A percentile compares a stretch with the other conserved stretches of the same genome.
phyloP scores from a whole-genome alignment of 1,140 invertebrate species.

The Halyomorpha halys region DNA sequence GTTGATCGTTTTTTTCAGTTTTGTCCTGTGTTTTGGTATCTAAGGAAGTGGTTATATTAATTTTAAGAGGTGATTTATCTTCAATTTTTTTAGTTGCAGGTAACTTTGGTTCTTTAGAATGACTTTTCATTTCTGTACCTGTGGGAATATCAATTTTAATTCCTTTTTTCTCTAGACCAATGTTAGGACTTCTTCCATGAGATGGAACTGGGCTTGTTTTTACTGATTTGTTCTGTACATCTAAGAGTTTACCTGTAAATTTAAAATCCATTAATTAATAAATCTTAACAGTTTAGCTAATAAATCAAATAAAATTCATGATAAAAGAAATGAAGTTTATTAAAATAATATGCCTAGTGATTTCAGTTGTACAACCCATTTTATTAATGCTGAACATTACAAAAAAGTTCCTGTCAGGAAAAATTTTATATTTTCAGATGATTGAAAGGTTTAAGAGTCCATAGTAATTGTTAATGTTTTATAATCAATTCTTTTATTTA shows the following conservation, averaged over 20 bases:
- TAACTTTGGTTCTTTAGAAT: no score
- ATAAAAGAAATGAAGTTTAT: not conserved
- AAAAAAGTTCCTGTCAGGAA: not conserved
- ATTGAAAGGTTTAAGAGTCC: not conserved
- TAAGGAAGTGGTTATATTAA: no score
- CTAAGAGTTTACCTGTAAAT: not conserved
- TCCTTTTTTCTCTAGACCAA: no score
- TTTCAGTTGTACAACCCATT: not conserved
- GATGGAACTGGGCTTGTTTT: constrained; percentile 1
- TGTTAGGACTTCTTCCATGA: not conserved
- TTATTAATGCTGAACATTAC: no score
- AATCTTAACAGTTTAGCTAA: not conserved
- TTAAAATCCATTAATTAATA: not conserved
- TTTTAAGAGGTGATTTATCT: no score
- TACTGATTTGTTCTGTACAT: not conserved
- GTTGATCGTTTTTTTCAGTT: no score
- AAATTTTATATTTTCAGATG: not conserved
- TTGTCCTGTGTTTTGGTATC: no score
- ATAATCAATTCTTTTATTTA: no score
- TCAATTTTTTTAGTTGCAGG: no score
- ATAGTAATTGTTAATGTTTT: no score
- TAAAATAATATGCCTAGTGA: not conserved
- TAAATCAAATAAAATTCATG: not conserved
- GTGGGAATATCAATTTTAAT: no score
- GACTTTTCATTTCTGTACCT: no score